Percentiles rank a stretch among this genome's conserved stretches.
phyloP scores from a whole-genome alignment of 2,888 invertebrate species.

The Steinernema carpocapsae region DNA sequence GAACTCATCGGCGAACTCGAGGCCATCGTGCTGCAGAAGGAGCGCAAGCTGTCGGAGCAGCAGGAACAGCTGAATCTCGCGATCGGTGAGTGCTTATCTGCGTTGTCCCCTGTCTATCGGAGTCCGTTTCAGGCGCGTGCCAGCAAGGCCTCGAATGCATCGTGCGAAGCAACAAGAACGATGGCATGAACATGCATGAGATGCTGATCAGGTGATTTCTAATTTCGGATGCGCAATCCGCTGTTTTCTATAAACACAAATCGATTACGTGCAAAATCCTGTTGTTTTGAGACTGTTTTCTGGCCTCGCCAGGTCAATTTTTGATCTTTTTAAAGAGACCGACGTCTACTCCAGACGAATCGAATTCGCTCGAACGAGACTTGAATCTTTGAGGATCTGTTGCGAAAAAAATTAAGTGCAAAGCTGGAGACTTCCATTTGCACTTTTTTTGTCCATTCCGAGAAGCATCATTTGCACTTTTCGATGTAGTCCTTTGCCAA shows the following conservation, averaged over 20 bases:
- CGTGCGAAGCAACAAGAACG: constrained; percentile 24
- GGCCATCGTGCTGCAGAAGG: constrained; percentile 47
- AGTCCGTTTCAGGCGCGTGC: constrained; percentile 42
- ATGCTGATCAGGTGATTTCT: constrained; percentile 40
- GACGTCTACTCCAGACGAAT: neutral
- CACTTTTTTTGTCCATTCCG: neutral
- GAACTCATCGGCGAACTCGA: constrained; percentile 52
- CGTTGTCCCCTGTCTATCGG: neutral
- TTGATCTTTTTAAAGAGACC: neutral
- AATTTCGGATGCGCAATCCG: neutral
- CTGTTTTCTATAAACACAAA: constrained; percentile 6
- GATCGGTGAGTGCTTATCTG: constrained; percentile 43
- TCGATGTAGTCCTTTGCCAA: neutral
- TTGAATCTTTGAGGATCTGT: too few relatives aligned
- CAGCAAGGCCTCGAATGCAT: constrained; percentile 45
- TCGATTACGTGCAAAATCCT: neutral
- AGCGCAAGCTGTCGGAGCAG: constrained; percentile 46
- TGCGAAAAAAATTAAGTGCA: neutral
- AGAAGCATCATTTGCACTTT: too few relatives aligned
- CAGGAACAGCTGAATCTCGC: constrained; percentile 49
- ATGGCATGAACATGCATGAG: constrained; percentile 31
- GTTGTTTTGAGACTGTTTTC: constrained; percentile 16
- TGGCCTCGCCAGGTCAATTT: neutral
- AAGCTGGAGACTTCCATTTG: neutral
- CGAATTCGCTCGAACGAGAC: too few relatives aligned